Base-by-base conservation (phyloP, 2,113 vertebrate genomes). In the Madoqua kirkii region DNA sequence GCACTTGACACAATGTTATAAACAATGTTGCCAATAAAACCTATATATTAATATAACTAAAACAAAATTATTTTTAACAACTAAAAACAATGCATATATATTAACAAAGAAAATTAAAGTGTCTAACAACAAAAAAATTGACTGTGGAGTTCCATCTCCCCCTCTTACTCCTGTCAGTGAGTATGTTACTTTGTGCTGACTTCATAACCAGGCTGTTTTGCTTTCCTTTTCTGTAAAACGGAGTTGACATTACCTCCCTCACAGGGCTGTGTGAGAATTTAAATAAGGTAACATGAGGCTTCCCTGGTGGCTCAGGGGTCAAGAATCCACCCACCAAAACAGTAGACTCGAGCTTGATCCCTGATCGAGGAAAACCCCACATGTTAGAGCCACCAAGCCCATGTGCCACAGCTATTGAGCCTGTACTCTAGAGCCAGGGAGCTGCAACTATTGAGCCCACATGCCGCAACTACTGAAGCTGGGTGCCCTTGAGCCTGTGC, bases 141-240 rank as follows among this genome's bases (percentile, higher is more conserved):
- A 83, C 48, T 81, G 8, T 94, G 40, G 27, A 59, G 55, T 76
- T 50, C 83, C n/a, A 50, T 62, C 57, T 87, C 45, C 21, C 19
- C 71, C 19, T 57, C 33, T 96, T 57, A 52, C 36, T 84, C n/a
- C 50, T 62, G 48, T 93, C 40, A 27, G 11, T 59, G 14, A 74
- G 40, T 78, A 71, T 3, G 25, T 97, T 74, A 93, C 62, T 64
- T 97, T 86, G 33, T 85, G 33, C 87, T 67, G 50, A 23, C 89
- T 62, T 94, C 60, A 76, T 60, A 89, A 93, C 57, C n/a, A 84
- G 64, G 27, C 57, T 62, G 29, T 13, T 3, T 79, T 81, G 15
- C 17, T 95, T 59, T 89, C 93, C 87, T 92, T 43, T 83, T 71
- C 76, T 89, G 40, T 93, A 94, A 92, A 96, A 81, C 25, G 29